Evolutionary conservation across 1,140 invertebrate species (phyloP), one percentile per base, ranked within the genome.

Genomic region (Drosophila cardini): DNA sequence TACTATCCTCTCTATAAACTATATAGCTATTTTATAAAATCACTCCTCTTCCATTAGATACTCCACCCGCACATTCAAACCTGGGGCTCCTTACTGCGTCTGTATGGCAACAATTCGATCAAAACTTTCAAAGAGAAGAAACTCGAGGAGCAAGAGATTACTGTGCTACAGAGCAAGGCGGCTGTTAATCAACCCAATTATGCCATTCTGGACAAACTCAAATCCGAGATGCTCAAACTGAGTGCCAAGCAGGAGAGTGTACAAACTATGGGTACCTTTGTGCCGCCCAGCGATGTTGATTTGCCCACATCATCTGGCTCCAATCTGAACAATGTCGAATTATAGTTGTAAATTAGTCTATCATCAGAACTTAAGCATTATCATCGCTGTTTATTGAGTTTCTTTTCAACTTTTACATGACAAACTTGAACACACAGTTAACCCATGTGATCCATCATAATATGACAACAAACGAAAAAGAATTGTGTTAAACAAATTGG

Each of bases 81-180:
- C n/a, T 99, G 98, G 97, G 98, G 98, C 40, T 98, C 98, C 0
- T 93, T 99, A 26, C 92, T 99, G 6, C 94, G 98, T 8, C 93
- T 99, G 16, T 99, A 99, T 92, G 98, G 98, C 43, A 98, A 97
- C 77, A 95, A 96, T 26, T 98, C 97, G 5, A 96, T 98, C 4
- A 98, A 98, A 91, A 97, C 95, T 65, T 96, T 98, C 74, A 98
- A 98, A 91, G 98, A 98, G 86, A 98, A 98, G 92, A 99, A 99
- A 93, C 94, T 97, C 81, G 96, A 98, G 81, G 97, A 99, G 91
- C 97, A 98, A 92, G 96, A 98, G 93, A 98, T 99, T 38, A 98
- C 97, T 1, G 94, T 97, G 42, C 93, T 99, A 8, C 97, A 98
- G 92, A 97, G 96, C 81, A 97, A 97, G 92, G 97, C 97, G 3